Percentiles rank a stretch among this genome's conserved stretches.
Conservation (phyloP, 1,140 invertebrate species). For the Centruroides sculpturatus region DNA sequence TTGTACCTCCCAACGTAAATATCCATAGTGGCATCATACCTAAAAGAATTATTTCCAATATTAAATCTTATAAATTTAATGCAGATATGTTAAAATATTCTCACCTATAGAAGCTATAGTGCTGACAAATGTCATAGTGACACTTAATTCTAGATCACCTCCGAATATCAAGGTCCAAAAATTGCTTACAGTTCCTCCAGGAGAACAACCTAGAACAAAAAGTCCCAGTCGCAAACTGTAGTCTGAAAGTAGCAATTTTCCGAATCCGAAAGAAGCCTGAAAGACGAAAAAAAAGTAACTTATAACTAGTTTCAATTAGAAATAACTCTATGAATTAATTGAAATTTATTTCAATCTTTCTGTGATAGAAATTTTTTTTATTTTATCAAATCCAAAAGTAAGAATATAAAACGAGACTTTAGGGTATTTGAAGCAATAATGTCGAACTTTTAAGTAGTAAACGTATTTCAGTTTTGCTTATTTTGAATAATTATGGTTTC, state of each 20-base stretch:
- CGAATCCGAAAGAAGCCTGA: constrained; percentile 14
- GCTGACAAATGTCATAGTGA: constrained; percentile 33
- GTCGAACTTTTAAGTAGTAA: no score
- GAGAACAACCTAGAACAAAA: constrained; percentile 77
- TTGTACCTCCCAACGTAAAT: constrained; percentile 28
- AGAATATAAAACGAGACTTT: no score
- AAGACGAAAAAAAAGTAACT: neutral
- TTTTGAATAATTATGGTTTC: no score
- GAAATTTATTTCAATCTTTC: no score
- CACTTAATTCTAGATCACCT: constrained; percentile 27
- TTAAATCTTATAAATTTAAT: constrained; percentile 1
- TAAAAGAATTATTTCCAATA: constrained; percentile 18
- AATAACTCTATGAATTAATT: no score
- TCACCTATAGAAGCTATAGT: constrained; percentile 28
- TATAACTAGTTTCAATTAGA: no score
- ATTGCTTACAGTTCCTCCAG: constrained; percentile 41
- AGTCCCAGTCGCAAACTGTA: constrained; percentile 62
- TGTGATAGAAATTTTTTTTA: no score
- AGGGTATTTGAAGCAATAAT: no score
- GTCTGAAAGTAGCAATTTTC: constrained; percentile 37
- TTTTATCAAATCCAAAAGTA: no score
- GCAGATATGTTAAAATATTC: neutral
- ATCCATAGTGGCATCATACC: constrained; percentile 37
- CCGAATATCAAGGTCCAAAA: constrained; percentile 27
- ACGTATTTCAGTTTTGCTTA: no score